Base-by-base conservation (phyloP, 2,888 invertebrate species). In the Phaonia tiefii region DNA sequence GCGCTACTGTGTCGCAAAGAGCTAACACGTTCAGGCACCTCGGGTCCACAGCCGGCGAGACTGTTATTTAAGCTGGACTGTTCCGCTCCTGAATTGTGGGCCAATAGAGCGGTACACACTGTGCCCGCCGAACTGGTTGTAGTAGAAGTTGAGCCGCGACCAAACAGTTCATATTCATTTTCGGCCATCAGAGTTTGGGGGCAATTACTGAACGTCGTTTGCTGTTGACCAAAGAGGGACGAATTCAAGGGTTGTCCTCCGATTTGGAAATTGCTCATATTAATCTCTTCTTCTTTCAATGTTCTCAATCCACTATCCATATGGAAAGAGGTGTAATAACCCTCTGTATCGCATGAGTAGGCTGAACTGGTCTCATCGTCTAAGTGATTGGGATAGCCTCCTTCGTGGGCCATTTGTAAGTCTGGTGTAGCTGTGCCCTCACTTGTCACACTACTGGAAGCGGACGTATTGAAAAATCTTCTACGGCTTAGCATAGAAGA, bases 311-410 rank as follows among this genome's bases (percentile, higher is more conserved):
- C 98, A 74, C 97, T 97, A 90, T 99, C 98, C 93, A 97, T 95
- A 90, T 99, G 98, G 92, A 99, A 99, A 20, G 98, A 98, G 0
- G 99, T 99, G 90, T 98, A 99, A 90, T 98, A 99, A 7, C 99
- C 99, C 91, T 99, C 99, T 1, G 98, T 98, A 88, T 99, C 99
- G 88, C 98, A 97, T 1, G 98, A 98, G 90, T 97, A 98, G 77
- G 97, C 96, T 0, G 97, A 97, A 85, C 96, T 96, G 0, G 96
- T 96, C 91, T 97, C 97, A 88, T 97, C 97, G 89, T 96, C 96
- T 84, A 95, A 93, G 76, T 89, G 90, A 74, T 89, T 86, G 3
- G 87, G 87, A 85, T 89, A 89, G n/a, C 85, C 72, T 4, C 88
- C 89, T 83, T 95, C 92, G 42, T 75, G 71, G 86, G 95, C 94